These are phyloP conservation scores for Aspidiotus destructor DNA, from an alignment of 2,888 invertebrate species.

Conservation along the genomic window DNA sequence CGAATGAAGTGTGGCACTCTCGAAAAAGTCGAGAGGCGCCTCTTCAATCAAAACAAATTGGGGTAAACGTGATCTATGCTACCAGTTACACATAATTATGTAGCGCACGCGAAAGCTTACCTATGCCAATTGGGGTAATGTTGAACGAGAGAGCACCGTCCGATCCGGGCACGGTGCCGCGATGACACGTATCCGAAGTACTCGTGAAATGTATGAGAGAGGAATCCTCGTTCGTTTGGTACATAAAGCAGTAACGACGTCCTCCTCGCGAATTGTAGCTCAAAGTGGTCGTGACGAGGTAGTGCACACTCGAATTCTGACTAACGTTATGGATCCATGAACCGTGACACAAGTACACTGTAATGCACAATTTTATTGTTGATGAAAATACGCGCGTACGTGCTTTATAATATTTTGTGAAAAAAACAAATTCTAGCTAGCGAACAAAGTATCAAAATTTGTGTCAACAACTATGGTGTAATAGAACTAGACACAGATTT, in stretches of 20 bases:
- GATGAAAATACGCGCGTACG: too few species aligned
- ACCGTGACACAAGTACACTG: conserved; percentile 83
- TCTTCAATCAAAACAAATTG: too few species aligned
- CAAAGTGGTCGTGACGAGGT: conserved; percentile 69
- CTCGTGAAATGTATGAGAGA: conserved; percentile 50
- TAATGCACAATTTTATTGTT: neutral
- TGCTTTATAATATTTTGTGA: neutral
- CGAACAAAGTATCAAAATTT: too few species aligned
- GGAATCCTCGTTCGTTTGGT: conserved; percentile 50
- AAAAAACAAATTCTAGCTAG: neutral
- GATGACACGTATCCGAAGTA: conserved; percentile 56
- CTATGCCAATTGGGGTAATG: conserved; percentile 45
- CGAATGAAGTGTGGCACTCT: too few species aligned
- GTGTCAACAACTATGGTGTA: too few species aligned
- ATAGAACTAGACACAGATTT: too few species aligned
- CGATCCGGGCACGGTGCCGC: conserved; percentile 47
- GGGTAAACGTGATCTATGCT: too few species aligned
- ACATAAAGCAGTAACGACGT: conserved; percentile 66
- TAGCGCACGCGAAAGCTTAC: conserved; percentile 1
- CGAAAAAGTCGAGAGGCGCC: too few species aligned
- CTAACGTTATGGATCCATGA: conserved; percentile 67
- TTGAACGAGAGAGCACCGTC: conserved; percentile 57
- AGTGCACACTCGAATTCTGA: conserved; percentile 55
- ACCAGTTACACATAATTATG: too few species aligned
- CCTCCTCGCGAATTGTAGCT: conserved; percentile 56